These are phyloP conservation scores for Heliothis virescens DNA, from an alignment of 1,140 invertebrate genomes.

Conservation along the genomic window DNA sequence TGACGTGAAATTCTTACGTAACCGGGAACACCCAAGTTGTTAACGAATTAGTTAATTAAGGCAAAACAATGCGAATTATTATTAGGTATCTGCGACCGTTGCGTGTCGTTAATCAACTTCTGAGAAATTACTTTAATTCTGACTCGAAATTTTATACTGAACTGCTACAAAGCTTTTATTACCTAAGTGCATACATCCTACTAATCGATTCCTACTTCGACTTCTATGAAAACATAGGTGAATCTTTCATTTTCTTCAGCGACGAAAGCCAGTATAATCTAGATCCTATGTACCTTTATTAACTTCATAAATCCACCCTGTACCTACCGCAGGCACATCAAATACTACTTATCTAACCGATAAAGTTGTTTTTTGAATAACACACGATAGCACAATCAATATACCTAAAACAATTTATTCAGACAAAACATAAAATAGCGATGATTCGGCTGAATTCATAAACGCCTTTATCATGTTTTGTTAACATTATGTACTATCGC, in stretches of 20 bases:
- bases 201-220: too few relatives aligned
- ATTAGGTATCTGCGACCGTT: background rate
- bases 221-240: too few relatives aligned
- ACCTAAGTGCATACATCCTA: too few relatives aligned
- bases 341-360: conserved; percentile 44
- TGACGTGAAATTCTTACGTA: conserved; percentile 2
- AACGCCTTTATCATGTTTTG: conserved; percentile 27
- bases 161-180: too few relatives aligned
- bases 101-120: background rate
- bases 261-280: too few relatives aligned
- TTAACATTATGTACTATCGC: conserved; percentile 27
- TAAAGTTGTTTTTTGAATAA: conserved; percentile 45
- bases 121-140: background rate
- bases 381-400: background rate
- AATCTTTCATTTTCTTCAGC: too few relatives aligned
- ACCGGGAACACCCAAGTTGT: conserved; percentile 41
- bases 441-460: background rate
- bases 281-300: too few relatives aligned
- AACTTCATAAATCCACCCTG: too few relatives aligned
- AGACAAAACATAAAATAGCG: conserved; percentile 34
- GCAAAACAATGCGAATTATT: conserved; percentile 19
- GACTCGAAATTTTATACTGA: too few relatives aligned
- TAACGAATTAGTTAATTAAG: conserved; percentile 43
- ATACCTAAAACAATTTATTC: conserved; percentile 24
- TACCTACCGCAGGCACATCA: too few relatives aligned